phyloP scores from a whole-genome alignment of 2,113 vertebrate genomes.

The Butastur rufipennis region DNA sequence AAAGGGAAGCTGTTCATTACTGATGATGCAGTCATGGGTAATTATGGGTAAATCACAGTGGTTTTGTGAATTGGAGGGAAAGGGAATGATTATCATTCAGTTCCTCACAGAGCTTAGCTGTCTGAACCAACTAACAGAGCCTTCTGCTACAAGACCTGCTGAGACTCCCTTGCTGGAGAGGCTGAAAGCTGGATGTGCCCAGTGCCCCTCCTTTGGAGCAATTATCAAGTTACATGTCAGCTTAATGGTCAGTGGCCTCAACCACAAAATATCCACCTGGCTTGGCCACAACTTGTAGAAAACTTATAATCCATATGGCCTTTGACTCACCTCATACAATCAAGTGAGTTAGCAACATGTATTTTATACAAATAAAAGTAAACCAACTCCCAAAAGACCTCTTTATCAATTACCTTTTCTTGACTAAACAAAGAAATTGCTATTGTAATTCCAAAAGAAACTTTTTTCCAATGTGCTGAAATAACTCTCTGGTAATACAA shows the following conservation, averaged over 20 bases:
- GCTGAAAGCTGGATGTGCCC: neutral
- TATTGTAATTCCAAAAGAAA: neutral
- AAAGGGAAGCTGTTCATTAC: neutral
- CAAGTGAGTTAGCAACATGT: neutral
- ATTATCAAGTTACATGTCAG: neutral
- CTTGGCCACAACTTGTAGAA: neutral
- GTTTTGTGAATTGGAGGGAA: neutral
- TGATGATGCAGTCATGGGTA: neutral
- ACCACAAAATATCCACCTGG: neutral
- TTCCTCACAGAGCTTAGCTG: neutral
- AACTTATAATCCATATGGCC: neutral
- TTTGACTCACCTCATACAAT: neutral
- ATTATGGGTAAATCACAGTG: neutral
- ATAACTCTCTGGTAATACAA: neutral
- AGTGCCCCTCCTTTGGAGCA: neutral
- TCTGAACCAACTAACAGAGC: neutral
- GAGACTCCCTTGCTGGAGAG: neutral
- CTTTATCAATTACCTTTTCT: neutral
- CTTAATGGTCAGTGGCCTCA: neutral
- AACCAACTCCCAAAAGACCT: neutral
- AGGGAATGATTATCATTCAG: neutral
- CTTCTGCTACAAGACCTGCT: neutral
- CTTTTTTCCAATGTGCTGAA: neutral
- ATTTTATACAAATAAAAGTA: neutral
- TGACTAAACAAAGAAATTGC: neutral